phyloP scores from a whole-genome alignment of 2,888 invertebrate species.

The Meteorus cinctellus region DNA sequence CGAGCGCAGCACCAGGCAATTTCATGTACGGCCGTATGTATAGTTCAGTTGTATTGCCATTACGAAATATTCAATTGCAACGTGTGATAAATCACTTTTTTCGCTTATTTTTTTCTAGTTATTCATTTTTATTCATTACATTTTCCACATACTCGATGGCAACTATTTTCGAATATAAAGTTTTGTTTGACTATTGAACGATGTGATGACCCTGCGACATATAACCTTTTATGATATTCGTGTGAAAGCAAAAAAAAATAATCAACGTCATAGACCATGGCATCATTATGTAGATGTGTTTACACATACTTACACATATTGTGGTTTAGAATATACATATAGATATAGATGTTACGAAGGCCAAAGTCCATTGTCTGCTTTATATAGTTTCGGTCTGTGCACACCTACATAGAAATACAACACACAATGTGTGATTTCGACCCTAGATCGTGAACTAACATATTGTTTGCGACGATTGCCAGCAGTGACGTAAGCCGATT shows the following conservation, averaged over 20 bases:
- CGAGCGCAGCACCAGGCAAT: constrained; percentile 7
- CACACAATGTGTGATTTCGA: constrained; percentile 12
- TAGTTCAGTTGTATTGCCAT: constrained; percentile 33
- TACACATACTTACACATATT: too few relatives aligned
- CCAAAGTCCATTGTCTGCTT: constrained; percentile 20
- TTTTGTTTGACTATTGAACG: constrained; percentile 1
- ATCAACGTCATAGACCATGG: background rate
- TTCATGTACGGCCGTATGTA: constrained; percentile 19
- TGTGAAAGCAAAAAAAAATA: background rate
- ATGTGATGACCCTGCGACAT: constrained; percentile 20
- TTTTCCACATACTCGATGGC: background rate
- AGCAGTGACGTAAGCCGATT: constrained; percentile 27
- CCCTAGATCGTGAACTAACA: constrained; percentile 20
- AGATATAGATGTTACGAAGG: background rate
- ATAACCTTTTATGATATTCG: constrained; percentile 4
- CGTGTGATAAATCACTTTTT: constrained; percentile 9
- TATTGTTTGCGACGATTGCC: constrained; percentile 18
- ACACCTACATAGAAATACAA: constrained; percentile 24
- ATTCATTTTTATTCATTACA: background rate
- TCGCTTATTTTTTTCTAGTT: background rate
- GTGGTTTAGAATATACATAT: background rate
- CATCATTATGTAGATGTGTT: background rate
- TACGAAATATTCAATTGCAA: constrained; percentile 24
- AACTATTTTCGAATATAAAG: background rate
- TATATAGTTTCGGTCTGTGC: constrained; percentile 11